Base-by-base conservation (phyloP, 2,113 vertebrate species). In the Hymenochirus boettgeri region DNA sequence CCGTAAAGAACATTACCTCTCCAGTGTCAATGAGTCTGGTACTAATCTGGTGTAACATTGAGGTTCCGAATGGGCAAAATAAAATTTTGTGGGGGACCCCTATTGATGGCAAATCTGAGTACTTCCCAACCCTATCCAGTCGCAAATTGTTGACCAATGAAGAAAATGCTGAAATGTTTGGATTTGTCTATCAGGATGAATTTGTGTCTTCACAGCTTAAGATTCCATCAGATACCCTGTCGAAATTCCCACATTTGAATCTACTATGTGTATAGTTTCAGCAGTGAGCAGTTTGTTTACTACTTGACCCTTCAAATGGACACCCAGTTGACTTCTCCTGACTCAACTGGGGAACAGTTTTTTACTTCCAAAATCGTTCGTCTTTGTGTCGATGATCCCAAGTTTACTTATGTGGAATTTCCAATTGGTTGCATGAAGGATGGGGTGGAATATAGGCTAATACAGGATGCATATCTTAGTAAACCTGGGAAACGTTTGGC, bases 161-260 rank as follows among this genome's bases (percentile, higher is more conserved):
- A 81, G 97, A 99, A 81, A 93, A 99, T 0, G 95, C 96, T 0
- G 97, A 99, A 80, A 99, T 99, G 96, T 99, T 99, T 69, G 95
- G 96, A 80, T 99, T 98, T 1, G 97, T 99, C 72, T 99, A 99
- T 76, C 96, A 98, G 84, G 97, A 99, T 0, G 97, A 99, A 73
- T 99, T 99, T 65, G 96, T 99, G 23, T 99, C 97, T 0, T 99
- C 96, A 0, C 97, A 99, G 82, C 89, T 99, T 33, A 99, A 99
- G 86, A 99, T 99, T 72, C 97, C 97, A 0, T 99, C 97, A 0
- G 97, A 99, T 83, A 99, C 97, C 0, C 84, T 99, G 26, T 98
- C 95, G 71, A 98, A 98, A 74, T 98, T 98, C 61, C 96, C 97
- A 89, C 96, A 24, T 99, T 99, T 0, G 97, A 99, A 99, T 99